Percentiles rank a stretch among this genome's conserved stretches.
Conservation (phyloP, 2,888 invertebrate species). For the Calameuta filiformis region DNA sequence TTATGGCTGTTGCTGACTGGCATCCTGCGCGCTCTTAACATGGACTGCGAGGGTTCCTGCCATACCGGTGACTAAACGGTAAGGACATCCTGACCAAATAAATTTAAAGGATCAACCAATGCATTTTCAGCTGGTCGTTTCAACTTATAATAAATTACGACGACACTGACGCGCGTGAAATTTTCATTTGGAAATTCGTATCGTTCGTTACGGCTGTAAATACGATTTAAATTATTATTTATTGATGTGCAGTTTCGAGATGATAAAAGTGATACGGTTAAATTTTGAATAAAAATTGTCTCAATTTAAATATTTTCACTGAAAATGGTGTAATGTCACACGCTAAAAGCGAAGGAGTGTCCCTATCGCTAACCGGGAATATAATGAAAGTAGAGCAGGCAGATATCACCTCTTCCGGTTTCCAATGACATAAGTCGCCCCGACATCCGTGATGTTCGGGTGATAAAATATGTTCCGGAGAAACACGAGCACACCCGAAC, state of each 20-base stretch:
- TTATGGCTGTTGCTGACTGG: background rate
- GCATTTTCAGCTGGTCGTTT: background rate
- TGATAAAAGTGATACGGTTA: background rate
- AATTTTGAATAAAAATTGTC: background rate
- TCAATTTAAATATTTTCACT: too few species aligned
- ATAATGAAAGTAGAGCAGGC: background rate
- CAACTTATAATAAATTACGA: background rate
- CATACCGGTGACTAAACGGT: background rate
- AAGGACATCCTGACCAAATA: background rate
- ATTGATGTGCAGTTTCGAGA: background rate
- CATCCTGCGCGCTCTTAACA: background rate
- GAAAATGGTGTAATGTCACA: background rate
- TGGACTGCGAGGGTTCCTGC: background rate
- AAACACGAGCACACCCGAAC: background rate
- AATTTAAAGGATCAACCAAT: background rate
- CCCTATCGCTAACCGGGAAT: background rate
- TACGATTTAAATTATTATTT: background rate
- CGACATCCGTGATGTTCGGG: background rate
- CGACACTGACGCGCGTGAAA: background rate
- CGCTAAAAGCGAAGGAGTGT: background rate
- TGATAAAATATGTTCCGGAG: background rate
- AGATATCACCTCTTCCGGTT: background rate
- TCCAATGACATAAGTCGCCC: background rate
- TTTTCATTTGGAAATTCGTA: background rate
- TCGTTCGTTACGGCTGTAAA: background rate